A percentile compares a stretch with the other conserved stretches of the same genome.
These are phyloP conservation scores for Thinocorus orbignyianus DNA, from an alignment of 2,113 vertebrate species.

Conservation along the genomic window DNA sequence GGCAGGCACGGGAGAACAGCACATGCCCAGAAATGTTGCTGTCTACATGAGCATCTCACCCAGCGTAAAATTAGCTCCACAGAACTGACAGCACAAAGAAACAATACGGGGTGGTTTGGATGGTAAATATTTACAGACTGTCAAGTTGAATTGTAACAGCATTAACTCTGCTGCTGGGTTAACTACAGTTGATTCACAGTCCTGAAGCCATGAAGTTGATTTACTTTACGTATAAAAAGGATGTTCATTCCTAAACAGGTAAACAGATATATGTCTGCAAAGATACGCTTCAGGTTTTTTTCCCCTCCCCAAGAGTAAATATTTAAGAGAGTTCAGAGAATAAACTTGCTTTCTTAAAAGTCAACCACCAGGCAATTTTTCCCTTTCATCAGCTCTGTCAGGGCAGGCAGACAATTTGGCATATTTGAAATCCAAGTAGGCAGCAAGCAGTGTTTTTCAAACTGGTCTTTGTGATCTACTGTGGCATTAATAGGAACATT, in stretches of 20 bases:
- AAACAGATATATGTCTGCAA: neutral
- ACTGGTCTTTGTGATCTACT: neutral
- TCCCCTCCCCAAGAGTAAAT: neutral
- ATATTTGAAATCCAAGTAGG: neutral
- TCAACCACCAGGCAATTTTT: neutral
- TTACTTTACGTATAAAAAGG: neutral
- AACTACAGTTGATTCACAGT: neutral
- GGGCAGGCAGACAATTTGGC: neutral
- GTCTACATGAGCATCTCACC: neutral
- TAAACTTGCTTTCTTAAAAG: neutral
- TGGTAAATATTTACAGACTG: conserved; percentile 33
- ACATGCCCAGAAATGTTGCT: neutral
- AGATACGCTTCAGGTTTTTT: neutral
- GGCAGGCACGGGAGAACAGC: neutral
- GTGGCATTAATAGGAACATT: neutral
- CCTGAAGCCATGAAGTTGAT: conserved; percentile 19
- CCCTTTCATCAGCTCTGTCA: neutral
- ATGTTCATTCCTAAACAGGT: neutral
- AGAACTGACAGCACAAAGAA: conserved; percentile 22
- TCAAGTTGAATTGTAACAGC: neutral
- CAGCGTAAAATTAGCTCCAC: neutral
- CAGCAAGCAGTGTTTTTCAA: neutral
- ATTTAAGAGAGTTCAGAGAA: neutral
- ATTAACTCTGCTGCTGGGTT: neutral
- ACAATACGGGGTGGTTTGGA: neutral